These are phyloP conservation scores for Anseranas semipalmata DNA, from an alignment of 2,113 vertebrate species.

Conservation along the genomic window DNA sequence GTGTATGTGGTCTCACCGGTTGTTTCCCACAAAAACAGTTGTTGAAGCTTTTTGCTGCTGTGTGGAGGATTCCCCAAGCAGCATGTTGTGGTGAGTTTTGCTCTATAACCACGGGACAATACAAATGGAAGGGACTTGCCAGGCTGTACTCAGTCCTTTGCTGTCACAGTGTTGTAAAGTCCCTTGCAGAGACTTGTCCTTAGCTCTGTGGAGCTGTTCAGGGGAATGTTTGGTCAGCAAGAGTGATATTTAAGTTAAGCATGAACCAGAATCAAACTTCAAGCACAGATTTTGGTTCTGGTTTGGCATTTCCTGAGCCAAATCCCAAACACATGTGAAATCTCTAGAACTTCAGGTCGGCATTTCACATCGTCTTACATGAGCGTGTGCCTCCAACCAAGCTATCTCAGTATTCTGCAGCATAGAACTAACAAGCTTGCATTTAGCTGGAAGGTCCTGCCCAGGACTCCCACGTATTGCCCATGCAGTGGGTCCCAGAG, in stretches of 20 bases:
- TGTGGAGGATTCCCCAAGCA: neutral
- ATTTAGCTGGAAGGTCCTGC: neutral
- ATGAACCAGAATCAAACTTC: conserved; percentile 14
- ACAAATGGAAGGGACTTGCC: neutral
- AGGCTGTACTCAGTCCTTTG: neutral
- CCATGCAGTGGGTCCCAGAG: neutral
- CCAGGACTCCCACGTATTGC: neutral
- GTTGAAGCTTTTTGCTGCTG: neutral
- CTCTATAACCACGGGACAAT: neutral
- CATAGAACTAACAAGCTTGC: neutral
- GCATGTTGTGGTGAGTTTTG: neutral
- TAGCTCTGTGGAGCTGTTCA: neutral
- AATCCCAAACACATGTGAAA: neutral
- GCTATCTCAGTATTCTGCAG: neutral
- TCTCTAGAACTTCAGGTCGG: neutral
- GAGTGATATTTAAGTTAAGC: conserved; percentile 12
- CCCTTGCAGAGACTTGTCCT: neutral
- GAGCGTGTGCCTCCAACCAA: neutral
- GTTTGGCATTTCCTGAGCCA: neutral
- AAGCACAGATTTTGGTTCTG: neutral
- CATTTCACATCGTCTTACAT: neutral
- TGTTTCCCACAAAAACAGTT: neutral
- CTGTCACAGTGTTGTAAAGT: neutral
- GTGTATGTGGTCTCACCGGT: neutral
- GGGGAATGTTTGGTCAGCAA: neutral